These are phyloP conservation scores for Tinamus guttatus DNA, from an alignment of 2,113 vertebrate species.

Conservation along the genomic window DNA sequence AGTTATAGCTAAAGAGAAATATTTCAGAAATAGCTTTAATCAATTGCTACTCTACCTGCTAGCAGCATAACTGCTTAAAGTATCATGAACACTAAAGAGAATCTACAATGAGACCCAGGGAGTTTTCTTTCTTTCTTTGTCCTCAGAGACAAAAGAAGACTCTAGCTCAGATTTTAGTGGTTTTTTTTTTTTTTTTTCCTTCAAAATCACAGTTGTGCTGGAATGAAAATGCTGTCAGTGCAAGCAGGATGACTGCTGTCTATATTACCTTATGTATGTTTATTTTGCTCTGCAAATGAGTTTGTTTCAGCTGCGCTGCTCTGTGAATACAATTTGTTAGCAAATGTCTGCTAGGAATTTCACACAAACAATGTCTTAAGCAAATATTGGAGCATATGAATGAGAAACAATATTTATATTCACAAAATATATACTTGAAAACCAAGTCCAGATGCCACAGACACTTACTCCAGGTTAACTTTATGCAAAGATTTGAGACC, in stretches of 20 bases:
- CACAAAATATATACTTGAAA: not conserved
- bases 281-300: not conserved
- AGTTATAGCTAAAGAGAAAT: slow-evolving; percentile 49
- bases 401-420: not conserved
- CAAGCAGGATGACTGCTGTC: not conserved
- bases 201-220: not conserved
- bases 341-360: not conserved
- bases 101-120: not conserved
- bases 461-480: not conserved
- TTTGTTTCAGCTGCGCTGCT: not conserved
- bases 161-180: not conserved
- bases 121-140: not conserved
- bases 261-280: not conserved
- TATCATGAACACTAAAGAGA: not conserved
- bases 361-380: not conserved
- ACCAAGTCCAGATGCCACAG: not conserved
- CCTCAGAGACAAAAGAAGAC: not conserved
- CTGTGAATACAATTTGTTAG: not conserved
- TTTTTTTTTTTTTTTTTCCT: too few relatives aligned
- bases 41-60: slow-evolving; percentile 4
- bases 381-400: not conserved
- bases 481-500: not conserved
- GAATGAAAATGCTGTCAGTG: not conserved
- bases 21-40: slow-evolving; percentile 38
- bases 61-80: not conserved